Evolutionary conservation across 2,888 invertebrate species (phyloP).

Genomic region (Prenolepis imparis): DNA sequence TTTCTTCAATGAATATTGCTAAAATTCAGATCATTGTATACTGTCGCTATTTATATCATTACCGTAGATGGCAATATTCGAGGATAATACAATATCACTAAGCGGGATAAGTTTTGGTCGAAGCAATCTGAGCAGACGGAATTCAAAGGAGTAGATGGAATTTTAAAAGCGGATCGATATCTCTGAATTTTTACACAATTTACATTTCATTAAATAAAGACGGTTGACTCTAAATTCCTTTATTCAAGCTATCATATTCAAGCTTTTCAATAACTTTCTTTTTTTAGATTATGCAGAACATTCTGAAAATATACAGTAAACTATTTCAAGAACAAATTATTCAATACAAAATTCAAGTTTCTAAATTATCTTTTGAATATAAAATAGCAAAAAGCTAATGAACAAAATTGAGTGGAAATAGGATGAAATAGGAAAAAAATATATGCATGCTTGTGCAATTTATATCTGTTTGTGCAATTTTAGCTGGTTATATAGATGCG

Average conservation of each 20-base stretch:
- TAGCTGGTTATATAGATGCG: not conserved
- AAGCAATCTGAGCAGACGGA: not conserved
- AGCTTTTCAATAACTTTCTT: not conserved
- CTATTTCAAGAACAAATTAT: constrained; percentile 9
- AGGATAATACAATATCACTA: not conserved
- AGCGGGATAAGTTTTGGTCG: not conserved
- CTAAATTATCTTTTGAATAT: not conserved
- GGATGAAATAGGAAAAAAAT: not conserved
- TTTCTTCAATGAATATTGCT: constrained; percentile 28
- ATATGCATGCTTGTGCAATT: not conserved
- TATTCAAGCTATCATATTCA: not conserved
- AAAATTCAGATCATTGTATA: not conserved
- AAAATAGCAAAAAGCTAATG: not conserved
- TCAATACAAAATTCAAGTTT: not conserved
- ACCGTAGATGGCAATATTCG: not conserved
- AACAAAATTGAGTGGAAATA: not conserved
- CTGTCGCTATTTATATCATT: constrained; percentile 5
- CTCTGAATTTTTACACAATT: not conserved
- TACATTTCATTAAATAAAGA: not conserved
- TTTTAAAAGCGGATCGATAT: not conserved
- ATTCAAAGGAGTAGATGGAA: not conserved
- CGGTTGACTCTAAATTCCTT: not conserved
- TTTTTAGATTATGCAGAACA: not conserved
- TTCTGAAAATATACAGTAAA: not conserved
- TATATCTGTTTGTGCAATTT: not conserved